Conservation (phyloP, 2,888 invertebrate genomes). For the Encarsia formosa region DNA sequence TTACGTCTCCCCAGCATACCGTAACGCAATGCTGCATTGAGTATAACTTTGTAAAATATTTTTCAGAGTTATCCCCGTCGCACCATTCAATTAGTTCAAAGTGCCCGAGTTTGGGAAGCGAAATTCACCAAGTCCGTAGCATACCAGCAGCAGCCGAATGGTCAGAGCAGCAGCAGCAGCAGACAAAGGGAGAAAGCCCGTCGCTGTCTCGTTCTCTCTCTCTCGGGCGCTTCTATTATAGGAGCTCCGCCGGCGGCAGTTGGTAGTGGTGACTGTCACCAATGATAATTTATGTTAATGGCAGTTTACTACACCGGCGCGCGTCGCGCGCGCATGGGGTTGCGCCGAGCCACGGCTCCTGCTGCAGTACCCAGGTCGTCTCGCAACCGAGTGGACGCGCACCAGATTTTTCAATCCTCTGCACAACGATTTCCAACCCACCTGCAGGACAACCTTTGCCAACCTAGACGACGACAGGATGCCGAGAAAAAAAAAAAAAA, state of each 20-base stretch:
- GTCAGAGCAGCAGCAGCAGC: neutral
- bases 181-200: constrained; percentile 7
- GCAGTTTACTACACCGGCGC: constrained; percentile 44
- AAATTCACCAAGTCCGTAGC: neutral
- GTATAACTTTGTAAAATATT: no score
- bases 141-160: neutral
- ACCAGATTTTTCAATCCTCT: no score
- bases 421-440: neutral
- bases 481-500: no score
- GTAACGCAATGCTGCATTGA: no score
- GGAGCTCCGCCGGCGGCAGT: neutral
- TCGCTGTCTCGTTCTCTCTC: constrained; percentile 11
- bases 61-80: no score
- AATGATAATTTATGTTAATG: constrained; percentile 59
- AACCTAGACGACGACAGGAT: no score
- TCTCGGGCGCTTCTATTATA: neutral
- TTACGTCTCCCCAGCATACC: no score
- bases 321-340: constrained; percentile 10
- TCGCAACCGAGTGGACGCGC: constrained; percentile 42
- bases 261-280: constrained; percentile 56
- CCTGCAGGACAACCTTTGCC: no score
- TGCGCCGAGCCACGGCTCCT: constrained; percentile 20
- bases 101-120: no score
- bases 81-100: no score
- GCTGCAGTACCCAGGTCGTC: constrained; percentile 46